Evolutionary conservation across 2,888 invertebrate species (phyloP), one percentile per base, ranked within the genome.

Genomic region (Embidobia sp.): DNA sequence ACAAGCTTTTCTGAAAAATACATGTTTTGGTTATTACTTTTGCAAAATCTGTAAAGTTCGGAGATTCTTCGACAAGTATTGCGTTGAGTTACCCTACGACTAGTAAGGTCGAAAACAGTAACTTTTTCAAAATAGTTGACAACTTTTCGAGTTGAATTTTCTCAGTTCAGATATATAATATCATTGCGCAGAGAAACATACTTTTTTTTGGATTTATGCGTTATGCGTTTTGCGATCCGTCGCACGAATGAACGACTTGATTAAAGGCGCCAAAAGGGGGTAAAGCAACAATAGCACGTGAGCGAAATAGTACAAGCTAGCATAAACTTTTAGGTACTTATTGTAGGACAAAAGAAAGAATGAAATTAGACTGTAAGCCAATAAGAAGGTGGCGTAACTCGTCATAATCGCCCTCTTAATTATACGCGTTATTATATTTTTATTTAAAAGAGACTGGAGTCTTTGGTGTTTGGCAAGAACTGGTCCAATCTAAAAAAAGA

Each of bases 301-400:
- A 0, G 95, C 95, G 16, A 93, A 93, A 84, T 93, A 95, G 85
- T 93, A 93, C 1, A 94, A 90, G 31, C 93, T 92, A 0, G 87
- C 81, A 81, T 93, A 95, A 0, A 94, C 92, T 0, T 86, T 87
- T 89, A 92, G 92, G 92, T 95, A 96, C 79, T 93, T 93, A 0
- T 92, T 89, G 80, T 92, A 94, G 2, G 93, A 93, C 75, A 96
- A 92, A 2, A 94, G 91, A 35, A 93, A 93, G 83, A 97, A 96
- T 0, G 96, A 94, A 6, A 93, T 90, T 37, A 96, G 89, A 82
- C 94, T 94, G 92, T 95, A 97, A 5, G 96, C 96, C 94, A 97
- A 95, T 82, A 95, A 95, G 5, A 95, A 91, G 37, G 95, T 92
- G 0, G 96, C 94, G 85, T 96, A 96, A 0, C 92, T 83, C 85